phyloP scores from a whole-genome alignment of 2,113 vertebrate genomes.

The Setophaga kirtlandii region DNA sequence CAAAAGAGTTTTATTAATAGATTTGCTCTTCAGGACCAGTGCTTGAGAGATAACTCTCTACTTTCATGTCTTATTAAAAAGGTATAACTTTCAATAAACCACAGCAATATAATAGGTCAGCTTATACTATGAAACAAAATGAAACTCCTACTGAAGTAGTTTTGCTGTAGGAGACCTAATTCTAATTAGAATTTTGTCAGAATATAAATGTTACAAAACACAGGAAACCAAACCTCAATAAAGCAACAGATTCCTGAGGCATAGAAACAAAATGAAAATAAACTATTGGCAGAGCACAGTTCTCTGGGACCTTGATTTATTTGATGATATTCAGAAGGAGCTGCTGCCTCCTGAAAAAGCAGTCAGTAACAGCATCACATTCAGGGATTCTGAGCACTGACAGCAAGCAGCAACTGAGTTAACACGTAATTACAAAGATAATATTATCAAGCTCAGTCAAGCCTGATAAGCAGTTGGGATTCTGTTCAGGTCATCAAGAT shows the following conservation, averaged over 20 bases:
- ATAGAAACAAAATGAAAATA: background rate
- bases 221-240: background rate
- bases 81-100: background rate
- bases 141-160: background rate
- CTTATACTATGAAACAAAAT: background rate
- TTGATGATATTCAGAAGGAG: background rate
- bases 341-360: background rate
- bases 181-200: background rate
- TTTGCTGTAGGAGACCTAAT: background rate
- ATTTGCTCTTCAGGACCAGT: background rate
- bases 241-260: background rate
- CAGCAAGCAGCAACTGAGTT: background rate
- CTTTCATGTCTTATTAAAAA: background rate
- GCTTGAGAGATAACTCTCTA: background rate
- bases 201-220: background rate
- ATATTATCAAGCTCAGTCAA: conserved; percentile 7
- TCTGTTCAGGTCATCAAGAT: background rate
- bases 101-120: background rate
- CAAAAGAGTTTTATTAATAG: background rate
- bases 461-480: background rate
- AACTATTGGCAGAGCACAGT: background rate
- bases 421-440: background rate
- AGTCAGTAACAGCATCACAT: background rate
- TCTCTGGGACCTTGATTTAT: background rate
- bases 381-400: background rate